These are phyloP conservation scores for Hecatera dysodea DNA, from an alignment of 2,888 invertebrate genomes.

Conservation along the genomic window DNA sequence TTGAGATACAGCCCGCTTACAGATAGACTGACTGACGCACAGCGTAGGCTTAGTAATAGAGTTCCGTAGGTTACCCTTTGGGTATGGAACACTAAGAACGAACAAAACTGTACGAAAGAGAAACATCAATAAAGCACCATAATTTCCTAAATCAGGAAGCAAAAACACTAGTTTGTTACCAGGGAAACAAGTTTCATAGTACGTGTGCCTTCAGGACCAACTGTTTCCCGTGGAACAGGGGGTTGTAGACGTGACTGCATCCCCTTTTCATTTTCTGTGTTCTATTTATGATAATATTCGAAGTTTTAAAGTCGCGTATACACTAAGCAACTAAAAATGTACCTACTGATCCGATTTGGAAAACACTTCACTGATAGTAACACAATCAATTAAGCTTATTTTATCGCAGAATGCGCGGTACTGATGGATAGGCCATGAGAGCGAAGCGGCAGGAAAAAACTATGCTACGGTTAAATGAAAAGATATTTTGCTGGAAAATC, in stretches of 20 bases:
- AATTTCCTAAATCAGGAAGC: conserved; percentile 32
- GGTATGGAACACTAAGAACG: too few species aligned
- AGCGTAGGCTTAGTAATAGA: too few species aligned
- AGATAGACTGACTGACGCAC: too few species aligned
- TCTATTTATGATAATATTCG: neutral
- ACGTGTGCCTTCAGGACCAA: conserved; percentile 63
- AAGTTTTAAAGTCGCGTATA: conserved; percentile 19
- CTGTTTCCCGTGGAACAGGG: conserved; percentile 49
- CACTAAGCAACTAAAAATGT: neutral
- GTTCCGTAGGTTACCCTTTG: too few species aligned
- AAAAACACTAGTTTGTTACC: conserved; percentile 48
- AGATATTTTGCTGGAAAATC: neutral
- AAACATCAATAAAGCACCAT: conserved; percentile 20
- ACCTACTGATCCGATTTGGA: neutral
- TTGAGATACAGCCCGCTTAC: too few species aligned
- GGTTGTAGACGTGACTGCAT: conserved; percentile 51
- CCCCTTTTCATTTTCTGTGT: conserved; percentile 30
- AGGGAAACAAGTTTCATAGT: conserved; percentile 54
- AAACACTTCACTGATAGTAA: neutral
- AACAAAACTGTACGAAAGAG: too few species aligned
- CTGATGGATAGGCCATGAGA: neutral
- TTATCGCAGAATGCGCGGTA: too few species aligned
- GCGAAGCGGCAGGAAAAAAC: neutral
- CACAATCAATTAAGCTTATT: too few species aligned
- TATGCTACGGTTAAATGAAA: neutral